Evolutionary conservation across 2,113 vertebrate genomes (phyloP).

Genomic region (Murina feae): DNA sequence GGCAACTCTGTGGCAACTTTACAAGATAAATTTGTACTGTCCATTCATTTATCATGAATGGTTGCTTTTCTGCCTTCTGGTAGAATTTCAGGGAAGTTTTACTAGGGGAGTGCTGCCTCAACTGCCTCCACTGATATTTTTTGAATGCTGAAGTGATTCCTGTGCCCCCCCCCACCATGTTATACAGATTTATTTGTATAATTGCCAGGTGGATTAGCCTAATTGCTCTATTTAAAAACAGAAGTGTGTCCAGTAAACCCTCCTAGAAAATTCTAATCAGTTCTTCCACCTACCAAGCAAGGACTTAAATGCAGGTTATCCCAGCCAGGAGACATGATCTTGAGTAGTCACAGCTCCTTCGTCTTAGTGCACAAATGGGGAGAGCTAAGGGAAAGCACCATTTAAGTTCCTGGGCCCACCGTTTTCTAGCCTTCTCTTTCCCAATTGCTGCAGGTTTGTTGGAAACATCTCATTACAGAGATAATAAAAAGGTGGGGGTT

Average conservation of each 20-base stretch:
- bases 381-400: neutral
- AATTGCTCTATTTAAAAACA: neutral
- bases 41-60: neutral
- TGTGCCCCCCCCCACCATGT: neutral
- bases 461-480: neutral
- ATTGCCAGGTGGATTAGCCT: neutral
- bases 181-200: constrained; percentile 15
- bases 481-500: neutral
- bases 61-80: neutral
- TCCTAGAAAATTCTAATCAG: constrained; percentile 5
- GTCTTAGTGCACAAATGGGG: neutral
- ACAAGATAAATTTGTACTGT: neutral
- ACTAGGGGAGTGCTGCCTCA: neutral
- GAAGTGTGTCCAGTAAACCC: neutral
- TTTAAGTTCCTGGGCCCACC: neutral
- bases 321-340: neutral
- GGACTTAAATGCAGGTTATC: neutral
- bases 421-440: neutral
- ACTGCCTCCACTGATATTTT: neutral
- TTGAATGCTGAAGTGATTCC: neutral
- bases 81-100: neutral
- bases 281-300: neutral
- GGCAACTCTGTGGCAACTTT: neutral
- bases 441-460: neutral
- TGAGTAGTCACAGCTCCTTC: neutral